phyloP scores from a whole-genome alignment of 2,797 vertebrate genomes.

The Rhodeus uyekii region DNA sequence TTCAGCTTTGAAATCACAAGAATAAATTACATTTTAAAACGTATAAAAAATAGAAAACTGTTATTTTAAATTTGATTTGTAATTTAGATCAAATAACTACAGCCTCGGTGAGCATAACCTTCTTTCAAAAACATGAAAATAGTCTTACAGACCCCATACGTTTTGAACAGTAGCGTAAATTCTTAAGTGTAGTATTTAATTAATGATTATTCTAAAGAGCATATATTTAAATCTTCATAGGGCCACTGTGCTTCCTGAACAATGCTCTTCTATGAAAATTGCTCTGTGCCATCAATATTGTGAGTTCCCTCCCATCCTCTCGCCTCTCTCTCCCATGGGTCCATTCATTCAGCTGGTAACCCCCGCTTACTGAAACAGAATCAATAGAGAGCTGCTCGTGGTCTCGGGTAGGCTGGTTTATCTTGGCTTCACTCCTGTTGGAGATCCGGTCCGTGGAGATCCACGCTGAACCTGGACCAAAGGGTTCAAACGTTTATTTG shows the following conservation, averaged over 20 bases:
- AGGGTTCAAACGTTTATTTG: slow-evolving; percentile 14
- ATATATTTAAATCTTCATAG: not conserved
- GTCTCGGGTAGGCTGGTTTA: slow-evolving; percentile 52
- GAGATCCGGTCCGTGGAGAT: slow-evolving; percentile 48
- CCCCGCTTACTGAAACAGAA: slow-evolving; percentile 46
- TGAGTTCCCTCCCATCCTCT: slow-evolving; percentile 46
- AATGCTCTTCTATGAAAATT: slow-evolving; percentile 35
- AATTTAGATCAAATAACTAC: not conserved
- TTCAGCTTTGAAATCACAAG: not conserved
- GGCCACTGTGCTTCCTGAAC: slow-evolving; percentile 15
- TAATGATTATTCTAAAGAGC: not conserved
- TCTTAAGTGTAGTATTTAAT: not conserved
- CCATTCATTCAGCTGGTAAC: slow-evolving; percentile 50
- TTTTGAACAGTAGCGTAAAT: not conserved
- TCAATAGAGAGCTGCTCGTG: slow-evolving; percentile 49
- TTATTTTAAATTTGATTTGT: not conserved
- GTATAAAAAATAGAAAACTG: not conserved
- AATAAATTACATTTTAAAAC: not conserved
- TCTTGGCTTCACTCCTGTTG: slow-evolving; percentile 44
- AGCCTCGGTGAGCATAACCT: not conserved
- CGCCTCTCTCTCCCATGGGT: slow-evolving; percentile 44
- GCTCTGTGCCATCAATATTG: slow-evolving; percentile 46
- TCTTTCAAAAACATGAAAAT: not conserved
- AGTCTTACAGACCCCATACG: not conserved
- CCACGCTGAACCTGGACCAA: slow-evolving; percentile 44